These are phyloP conservation scores for Spermophilus dauricus DNA, from an alignment of 2,113 vertebrate genomes.

Conservation along the genomic window DNA sequence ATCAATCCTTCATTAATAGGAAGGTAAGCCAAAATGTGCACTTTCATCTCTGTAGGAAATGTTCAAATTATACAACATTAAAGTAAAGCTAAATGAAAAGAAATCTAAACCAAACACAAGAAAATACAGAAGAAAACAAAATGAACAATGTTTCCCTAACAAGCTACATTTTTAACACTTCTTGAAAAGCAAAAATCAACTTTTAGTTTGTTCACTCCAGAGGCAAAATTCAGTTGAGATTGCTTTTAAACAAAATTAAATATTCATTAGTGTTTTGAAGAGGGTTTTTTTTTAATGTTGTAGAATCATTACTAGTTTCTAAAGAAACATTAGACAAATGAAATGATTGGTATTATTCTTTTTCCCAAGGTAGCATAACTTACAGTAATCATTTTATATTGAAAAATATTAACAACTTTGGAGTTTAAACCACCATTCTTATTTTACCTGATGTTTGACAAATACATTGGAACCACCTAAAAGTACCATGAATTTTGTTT, in stretches of 20 bases:
- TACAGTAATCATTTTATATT: background rate
- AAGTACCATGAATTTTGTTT: background rate
- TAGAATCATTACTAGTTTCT: slow-evolving; percentile 12
- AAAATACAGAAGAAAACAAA: background rate
- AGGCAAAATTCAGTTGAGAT: slow-evolving; percentile 43
- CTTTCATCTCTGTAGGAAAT: background rate
- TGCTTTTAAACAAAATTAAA: slow-evolving; percentile 68
- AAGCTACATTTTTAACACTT: slow-evolving; percentile 48
- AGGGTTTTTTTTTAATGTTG: background rate
- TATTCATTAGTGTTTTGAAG: slow-evolving; percentile 53
- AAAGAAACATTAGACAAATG: slow-evolving; percentile 58
- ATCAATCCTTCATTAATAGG: background rate
- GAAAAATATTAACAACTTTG: slow-evolving; percentile 34
- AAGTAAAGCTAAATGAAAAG: slow-evolving; percentile 31
- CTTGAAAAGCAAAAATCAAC: slow-evolving; percentile 64
- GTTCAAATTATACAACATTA: background rate
- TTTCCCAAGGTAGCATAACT: slow-evolving; percentile 27
- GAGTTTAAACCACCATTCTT: slow-evolving; percentile 17
- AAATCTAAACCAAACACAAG: slow-evolving; percentile 11
- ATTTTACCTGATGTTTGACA: slow-evolving; percentile 32
- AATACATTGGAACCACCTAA: background rate
- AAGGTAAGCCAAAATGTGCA: background rate
- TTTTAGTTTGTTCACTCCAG: slow-evolving; percentile 22
- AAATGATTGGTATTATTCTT: slow-evolving; percentile 35
- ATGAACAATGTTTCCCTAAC: slow-evolving; percentile 14